These are phyloP conservation scores for Ciconia nigra DNA, from an alignment of 2,797 vertebrate species.

Conservation along the genomic window DNA sequence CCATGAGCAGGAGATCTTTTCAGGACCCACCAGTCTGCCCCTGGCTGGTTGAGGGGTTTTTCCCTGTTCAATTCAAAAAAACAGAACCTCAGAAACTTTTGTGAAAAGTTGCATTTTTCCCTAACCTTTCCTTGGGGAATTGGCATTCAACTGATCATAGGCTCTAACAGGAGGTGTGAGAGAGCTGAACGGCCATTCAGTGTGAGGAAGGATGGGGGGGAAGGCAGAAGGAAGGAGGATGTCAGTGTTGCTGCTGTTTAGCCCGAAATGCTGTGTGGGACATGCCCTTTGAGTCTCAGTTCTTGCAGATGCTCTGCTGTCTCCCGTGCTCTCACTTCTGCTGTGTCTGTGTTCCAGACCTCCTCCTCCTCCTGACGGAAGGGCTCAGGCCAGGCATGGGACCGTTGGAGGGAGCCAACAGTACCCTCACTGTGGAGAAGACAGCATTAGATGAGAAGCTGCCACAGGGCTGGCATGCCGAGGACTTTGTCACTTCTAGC, in stretches of 20 bases:
- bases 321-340: background rate
- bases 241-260: background rate
- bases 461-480: constrained; percentile 48
- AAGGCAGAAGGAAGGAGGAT: background rate
- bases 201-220: background rate
- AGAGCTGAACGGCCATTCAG: background rate
- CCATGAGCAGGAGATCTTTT: background rate
- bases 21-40: background rate
- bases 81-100: background rate
- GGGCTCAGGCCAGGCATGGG: constrained; percentile 73
- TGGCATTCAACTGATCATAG: background rate
- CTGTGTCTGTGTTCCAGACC: constrained; percentile 25
- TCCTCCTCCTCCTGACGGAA: background rate
- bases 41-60: background rate
- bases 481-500: constrained; percentile 67
- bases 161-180: background rate
- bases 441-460: constrained; percentile 26
- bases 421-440: constrained; percentile 74
- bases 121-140: background rate
- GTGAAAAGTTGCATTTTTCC: background rate
- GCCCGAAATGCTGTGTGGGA: background rate
- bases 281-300: background rate
- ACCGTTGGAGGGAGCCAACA: constrained; percentile 77
- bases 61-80: background rate
- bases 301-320: background rate